Conservation (phyloP, 2,888 invertebrate species). For the Gerris lacustris region DNA sequence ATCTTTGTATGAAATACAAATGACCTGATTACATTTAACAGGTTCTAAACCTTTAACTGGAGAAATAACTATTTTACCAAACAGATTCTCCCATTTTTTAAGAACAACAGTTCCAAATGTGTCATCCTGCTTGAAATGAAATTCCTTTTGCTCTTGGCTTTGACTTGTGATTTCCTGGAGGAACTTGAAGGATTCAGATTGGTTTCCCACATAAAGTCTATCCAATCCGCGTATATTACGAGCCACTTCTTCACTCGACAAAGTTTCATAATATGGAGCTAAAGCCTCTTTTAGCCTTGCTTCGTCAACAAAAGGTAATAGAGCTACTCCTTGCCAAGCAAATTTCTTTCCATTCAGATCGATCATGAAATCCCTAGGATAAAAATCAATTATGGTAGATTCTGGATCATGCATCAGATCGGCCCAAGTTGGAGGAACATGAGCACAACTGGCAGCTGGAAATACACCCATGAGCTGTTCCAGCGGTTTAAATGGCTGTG, state of each 20-base stretch:
- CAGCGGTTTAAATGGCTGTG: constrained; percentile 85
- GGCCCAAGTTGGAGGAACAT: constrained; percentile 90
- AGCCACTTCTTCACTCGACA: constrained; percentile 69
- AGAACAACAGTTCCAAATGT: not conserved
- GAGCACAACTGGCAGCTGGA: constrained; percentile 89
- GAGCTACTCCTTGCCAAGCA: constrained; percentile 98
- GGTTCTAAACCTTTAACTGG: constrained; percentile 54
- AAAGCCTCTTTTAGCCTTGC: constrained; percentile 71
- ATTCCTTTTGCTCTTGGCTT: not conserved
- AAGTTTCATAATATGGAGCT: constrained; percentile 59
- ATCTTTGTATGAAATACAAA: constrained; percentile 63
- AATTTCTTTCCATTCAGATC: constrained; percentile 98
- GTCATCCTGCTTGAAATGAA: not conserved
- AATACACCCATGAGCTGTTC: constrained; percentile 99
- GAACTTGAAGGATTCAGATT: constrained; percentile 39
- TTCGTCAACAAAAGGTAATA: constrained; percentile 96
- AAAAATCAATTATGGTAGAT: constrained; percentile 95
- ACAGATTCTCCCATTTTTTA: constrained; percentile 6
- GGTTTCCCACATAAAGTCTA: constrained; percentile 68
- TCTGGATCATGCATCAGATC: constrained; percentile 83
- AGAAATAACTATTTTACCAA: constrained; percentile 13
- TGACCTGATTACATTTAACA: constrained; percentile 38
- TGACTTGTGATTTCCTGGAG: constrained; percentile 8
- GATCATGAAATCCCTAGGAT: constrained; percentile 93
- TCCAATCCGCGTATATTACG: constrained; percentile 83